phyloP scores from a whole-genome alignment of 2,797 vertebrate genomes.

The Cryptoblepharus egeriae region DNA sequence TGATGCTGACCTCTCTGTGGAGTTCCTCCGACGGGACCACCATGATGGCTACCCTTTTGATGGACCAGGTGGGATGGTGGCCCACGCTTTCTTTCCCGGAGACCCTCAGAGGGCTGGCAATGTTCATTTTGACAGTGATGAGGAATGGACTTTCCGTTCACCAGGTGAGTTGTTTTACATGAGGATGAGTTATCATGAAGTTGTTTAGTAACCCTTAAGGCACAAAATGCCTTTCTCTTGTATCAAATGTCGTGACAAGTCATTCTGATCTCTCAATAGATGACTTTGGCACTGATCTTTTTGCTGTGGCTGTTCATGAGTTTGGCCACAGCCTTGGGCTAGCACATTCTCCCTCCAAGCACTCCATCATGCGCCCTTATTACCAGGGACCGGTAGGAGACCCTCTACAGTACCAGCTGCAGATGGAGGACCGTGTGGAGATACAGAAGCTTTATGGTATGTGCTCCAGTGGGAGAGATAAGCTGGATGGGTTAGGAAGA shows the following conservation, averaged over 20 bases:
- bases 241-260: background rate
- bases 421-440: slow-evolving; percentile 69
- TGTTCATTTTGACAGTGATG: slow-evolving; percentile 80
- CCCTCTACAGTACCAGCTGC: slow-evolving; percentile 77
- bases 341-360: slow-evolving; percentile 76
- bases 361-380: slow-evolving; percentile 83
- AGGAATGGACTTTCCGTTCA: slow-evolving; percentile 81
- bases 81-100: slow-evolving; percentile 83
- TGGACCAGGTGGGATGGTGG: slow-evolving; percentile 79
- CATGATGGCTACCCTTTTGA: slow-evolving; percentile 82
- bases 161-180: slow-evolving; percentile 65
- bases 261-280: slow-evolving; percentile 65
- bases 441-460: slow-evolving; percentile 81
- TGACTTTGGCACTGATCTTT: slow-evolving; percentile 86
- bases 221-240: background rate
- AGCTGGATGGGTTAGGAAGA: background rate
- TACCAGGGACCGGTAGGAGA: slow-evolving; percentile 82
- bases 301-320: slow-evolving; percentile 88
- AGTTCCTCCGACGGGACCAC: slow-evolving; percentile 78
- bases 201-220: too few relatives aligned
- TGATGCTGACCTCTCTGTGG: slow-evolving; percentile 76
- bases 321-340: slow-evolving; percentile 82
- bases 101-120: slow-evolving; percentile 77
- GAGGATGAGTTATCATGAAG: background rate
- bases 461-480: background rate